Evolutionary conservation across 2,888 invertebrate species (phyloP).

Genomic region (Parnassius orleans): DNA sequence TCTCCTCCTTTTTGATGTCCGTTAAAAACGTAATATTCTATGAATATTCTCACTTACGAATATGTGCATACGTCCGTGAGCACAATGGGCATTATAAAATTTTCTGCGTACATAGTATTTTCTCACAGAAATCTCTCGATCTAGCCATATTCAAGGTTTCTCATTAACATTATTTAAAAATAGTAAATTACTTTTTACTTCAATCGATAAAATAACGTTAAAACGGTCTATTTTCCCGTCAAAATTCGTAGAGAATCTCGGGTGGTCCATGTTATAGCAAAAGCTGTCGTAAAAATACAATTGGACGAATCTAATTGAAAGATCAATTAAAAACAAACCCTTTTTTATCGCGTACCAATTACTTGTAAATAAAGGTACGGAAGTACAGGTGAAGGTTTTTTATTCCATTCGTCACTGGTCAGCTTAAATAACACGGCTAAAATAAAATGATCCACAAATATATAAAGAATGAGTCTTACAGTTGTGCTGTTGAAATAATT

Average conservation of each 20-base stretch:
- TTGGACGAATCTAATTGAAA: conserved; percentile 25
- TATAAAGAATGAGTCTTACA: conserved; percentile 28
- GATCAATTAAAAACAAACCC: conserved; percentile 26
- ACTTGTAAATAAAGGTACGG: conserved; percentile 47
- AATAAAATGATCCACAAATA: conserved; percentile 30
- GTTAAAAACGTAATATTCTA: too few species aligned
- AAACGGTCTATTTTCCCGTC: too few species aligned
- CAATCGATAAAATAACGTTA: too few species aligned
- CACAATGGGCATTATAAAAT: too few species aligned
- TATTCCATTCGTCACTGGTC: conserved; percentile 49
- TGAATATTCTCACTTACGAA: too few species aligned
- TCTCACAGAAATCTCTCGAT: too few species aligned
- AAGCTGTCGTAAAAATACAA: conserved; percentile 14
- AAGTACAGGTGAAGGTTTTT: conserved; percentile 55
- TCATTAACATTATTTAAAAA: too few species aligned
- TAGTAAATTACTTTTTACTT: too few species aligned
- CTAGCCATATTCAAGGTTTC: too few species aligned
- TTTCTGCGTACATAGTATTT: too few species aligned
- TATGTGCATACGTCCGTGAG: too few species aligned
- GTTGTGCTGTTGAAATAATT: conserved; percentile 32
- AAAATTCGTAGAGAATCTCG: background rate
- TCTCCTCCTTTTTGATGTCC: too few species aligned
- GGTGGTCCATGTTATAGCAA: conserved; percentile 19
- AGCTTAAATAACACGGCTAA: conserved; percentile 31
- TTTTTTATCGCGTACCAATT: conserved; percentile 37